A percentile compares a stretch with the other conserved stretches of the same genome.
Conservation (phyloP, 2,113 vertebrate species). For the Ascaphus truei region DNA sequence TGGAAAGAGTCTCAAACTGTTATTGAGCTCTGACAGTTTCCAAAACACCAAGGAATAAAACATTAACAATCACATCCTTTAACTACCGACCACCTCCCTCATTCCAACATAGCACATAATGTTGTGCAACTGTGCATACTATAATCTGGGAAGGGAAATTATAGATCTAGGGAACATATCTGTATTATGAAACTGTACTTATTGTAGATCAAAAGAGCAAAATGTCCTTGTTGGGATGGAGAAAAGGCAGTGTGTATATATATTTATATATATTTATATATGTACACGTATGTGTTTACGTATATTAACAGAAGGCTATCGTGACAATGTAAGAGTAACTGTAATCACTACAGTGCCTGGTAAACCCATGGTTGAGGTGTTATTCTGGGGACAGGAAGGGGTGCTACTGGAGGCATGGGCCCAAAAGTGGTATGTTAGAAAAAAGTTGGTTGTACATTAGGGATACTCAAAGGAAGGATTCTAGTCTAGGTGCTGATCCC, state of each 20-base stretch:
- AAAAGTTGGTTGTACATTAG: too few species aligned
- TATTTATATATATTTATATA: too few species aligned
- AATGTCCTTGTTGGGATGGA: not conserved
- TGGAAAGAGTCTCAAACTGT: conserved; percentile 23
- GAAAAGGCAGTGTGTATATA: not conserved
- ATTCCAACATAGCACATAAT: conserved; percentile 9
- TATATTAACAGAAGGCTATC: too few species aligned
- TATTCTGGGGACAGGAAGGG: too few species aligned
- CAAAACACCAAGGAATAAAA: conserved; percentile 21
- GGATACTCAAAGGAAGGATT: too few species aligned
- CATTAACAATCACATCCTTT: conserved; percentile 4
- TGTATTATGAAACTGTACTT: not conserved
- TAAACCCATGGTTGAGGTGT: too few species aligned
- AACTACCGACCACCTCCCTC: conserved; percentile 10
- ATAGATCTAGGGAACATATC: not conserved
- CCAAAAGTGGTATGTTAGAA: too few species aligned
- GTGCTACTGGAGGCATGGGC: too few species aligned
- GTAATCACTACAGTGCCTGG: too few species aligned
- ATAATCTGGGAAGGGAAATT: conserved; percentile 1
- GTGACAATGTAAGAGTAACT: too few species aligned
- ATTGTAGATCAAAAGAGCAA: not conserved
- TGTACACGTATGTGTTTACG: too few species aligned
- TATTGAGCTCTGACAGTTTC: conserved; percentile 20
- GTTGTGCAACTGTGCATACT: conserved; percentile 10
- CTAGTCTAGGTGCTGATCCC: too few species aligned